Evolutionary conservation across 2,113 vertebrate genomes (phyloP), one percentile per base, ranked within the genome.

Genomic region (Cryptotis parvus): DNA sequence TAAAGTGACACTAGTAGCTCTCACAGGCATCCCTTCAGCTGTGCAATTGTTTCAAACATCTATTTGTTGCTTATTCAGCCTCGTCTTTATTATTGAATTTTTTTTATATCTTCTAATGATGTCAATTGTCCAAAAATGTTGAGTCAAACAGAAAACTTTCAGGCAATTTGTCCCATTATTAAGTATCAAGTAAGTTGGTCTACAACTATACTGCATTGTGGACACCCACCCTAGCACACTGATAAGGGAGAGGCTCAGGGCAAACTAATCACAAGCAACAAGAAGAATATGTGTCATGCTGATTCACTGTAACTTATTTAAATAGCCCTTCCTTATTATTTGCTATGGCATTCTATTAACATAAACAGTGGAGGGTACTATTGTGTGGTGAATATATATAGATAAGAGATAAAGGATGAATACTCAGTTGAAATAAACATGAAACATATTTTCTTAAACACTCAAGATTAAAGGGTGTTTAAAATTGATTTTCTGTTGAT

Each of bases 71-170:
- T 52, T 74, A n/a, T n/a, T n/a, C n/a, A n/a, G n/a, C n/a, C n/a
- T n/a, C n/a, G n/a, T n/a, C 89, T 39, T 82, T 74, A 73, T 89
- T 84, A 92, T 73, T 87, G 72, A 49, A 79, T 1, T 18, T 7
- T 79, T n/a, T 20, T n/a, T n/a, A 66, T 18, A 33, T 58, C 29
- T 83, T 91, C 33, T 68, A 35, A 61, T 12, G 37, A 77, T 37
- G 37, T 33, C 65, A 70, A n/a, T 88, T 86, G 9, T 68, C 72
- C 39, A 86, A 52, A 85, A n/a, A n/a, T 10, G 61, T 70, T 87
- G 76, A 72, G 79, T 87, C 6, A 10, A 49, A 43, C 52, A n/a
- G n/a, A n/a, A n/a, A 81, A 92, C 24, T 63, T 69, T 20, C 73
- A 80, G 35, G 69, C 61, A 76, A 1, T 45, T 33, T 66, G 83